Conservation (phyloP, 2,113 vertebrate genomes). For the Tragelaphus imberbis region DNA sequence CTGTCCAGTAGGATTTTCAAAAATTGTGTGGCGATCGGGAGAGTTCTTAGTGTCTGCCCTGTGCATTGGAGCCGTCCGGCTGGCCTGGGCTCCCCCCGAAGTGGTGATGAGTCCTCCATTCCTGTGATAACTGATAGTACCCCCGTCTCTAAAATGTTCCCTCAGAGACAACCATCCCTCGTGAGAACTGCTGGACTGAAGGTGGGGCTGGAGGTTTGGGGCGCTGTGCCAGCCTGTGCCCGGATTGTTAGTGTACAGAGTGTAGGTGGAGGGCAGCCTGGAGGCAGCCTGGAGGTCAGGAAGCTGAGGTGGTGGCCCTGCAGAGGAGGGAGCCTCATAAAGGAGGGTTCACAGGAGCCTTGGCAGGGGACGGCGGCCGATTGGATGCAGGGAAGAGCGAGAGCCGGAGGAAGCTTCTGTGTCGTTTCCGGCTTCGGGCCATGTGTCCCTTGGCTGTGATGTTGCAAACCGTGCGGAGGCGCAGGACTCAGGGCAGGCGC, state of each 20-base stretch:
- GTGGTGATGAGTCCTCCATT: neutral
- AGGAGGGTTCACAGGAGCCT: neutral
- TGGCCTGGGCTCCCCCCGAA: neutral
- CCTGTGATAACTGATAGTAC: neutral
- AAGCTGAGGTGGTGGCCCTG: neutral
- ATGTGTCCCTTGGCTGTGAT: neutral
- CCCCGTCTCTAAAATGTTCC: neutral
- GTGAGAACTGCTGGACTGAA: neutral
- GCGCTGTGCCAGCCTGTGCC: neutral
- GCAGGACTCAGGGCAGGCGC: neutral
- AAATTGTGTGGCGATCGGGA: neutral
- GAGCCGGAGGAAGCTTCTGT: neutral
- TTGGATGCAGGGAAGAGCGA: neutral
- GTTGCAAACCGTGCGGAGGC: fast-evolving
- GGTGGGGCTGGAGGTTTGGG: neutral
- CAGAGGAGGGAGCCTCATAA: neutral
- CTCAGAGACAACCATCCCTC: neutral
- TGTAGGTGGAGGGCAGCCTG: neutral
- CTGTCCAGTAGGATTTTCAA: neutral
- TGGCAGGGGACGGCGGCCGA: neutral
- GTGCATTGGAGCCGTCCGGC: fast-evolving
- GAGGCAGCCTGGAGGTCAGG: neutral
- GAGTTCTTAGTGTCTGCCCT: neutral
- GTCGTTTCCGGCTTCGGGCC: neutral
- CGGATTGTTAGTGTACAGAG: no score